Base-by-base conservation (phyloP, 2,888 invertebrate genomes). In the Hirtodrosophila histrioides region DNA sequence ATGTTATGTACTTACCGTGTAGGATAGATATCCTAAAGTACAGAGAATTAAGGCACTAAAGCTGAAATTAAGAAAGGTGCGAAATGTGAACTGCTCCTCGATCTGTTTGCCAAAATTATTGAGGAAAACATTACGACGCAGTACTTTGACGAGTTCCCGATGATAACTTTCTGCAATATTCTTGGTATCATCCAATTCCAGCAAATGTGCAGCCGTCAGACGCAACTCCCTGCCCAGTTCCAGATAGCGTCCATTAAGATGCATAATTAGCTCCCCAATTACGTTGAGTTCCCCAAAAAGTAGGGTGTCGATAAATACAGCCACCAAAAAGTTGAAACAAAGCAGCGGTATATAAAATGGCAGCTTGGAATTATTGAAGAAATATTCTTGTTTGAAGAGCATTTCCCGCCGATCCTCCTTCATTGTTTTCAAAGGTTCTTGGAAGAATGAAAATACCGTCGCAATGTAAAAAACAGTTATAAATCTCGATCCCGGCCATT, bases 221-320 rank as follows among this genome's bases (percentile, higher is more conserved):
- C 45, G 51, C 3, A 89, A 55, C 29, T 90, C 88, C n/a, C 66
- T 58, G 0, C 81, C 75, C 39, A 90, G 48, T 29, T 81, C 48
- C 3, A 68, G 29, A 50, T 89, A 90, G 0, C 88, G 75, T 2
- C 67, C 80, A 69, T 90, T 89, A 10, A 90, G 64, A 40, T 90
- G 88, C 71, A 90, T 67, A 41, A 90, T 80, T 35, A 85, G 53
- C 51, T 71, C 86, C 9, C 84, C 88, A 61, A 90, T 44, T 1
- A 86, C 27, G 75, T 86, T 89, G 0, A 86, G 60, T 23, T 90
- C 89, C 3, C 75, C 85, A 0, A 82, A 69, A 0, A 88, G 33
- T 11, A 76, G 71, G 3, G 73, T 75, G 7, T 67, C 77, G 3
- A 88, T 75, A 4, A 76, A 51, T 1, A 74, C 6, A 7, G 88